Evolutionary conservation across 2,113 vertebrate species (phyloP).

Genomic region (Numida meleagris): DNA sequence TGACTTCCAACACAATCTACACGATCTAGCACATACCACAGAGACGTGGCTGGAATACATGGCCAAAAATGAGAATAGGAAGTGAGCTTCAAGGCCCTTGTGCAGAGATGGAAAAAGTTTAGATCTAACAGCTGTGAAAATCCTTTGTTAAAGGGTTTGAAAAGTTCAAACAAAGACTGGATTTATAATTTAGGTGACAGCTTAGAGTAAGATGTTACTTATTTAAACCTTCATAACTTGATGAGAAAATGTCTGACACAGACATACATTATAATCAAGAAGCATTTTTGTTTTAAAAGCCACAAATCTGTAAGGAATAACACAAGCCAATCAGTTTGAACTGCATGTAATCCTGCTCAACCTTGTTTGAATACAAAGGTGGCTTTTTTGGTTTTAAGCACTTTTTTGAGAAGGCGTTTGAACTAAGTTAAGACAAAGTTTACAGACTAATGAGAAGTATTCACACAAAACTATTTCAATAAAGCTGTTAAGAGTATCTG

Average conservation of each 20-base stretch:
- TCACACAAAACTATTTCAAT: background rate
- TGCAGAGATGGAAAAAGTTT: background rate
- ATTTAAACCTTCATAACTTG: background rate
- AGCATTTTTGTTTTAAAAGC: too few relatives aligned
- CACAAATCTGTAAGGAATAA: too few relatives aligned
- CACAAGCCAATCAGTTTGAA: background rate
- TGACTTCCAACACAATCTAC: background rate
- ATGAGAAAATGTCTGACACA: background rate
- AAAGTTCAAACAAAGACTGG: background rate
- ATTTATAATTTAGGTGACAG: background rate
- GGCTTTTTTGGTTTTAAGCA: background rate
- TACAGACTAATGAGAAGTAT: background rate
- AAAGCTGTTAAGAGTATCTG: background rate
- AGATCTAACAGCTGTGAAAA: background rate
- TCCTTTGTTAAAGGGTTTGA: background rate
- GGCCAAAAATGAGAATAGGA: background rate
- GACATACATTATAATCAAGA: too few relatives aligned
- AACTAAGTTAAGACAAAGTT: background rate
- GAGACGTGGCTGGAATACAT: fast-evolving
- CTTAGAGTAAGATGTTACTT: background rate
- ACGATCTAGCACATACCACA: background rate
- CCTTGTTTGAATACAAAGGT: background rate
- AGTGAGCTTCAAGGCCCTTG: background rate
- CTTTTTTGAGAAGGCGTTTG: background rate
- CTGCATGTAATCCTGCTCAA: background rate